phyloP scores from a whole-genome alignment of 2,888 invertebrate genomes.

The Nipponacmea schrenckii region DNA sequence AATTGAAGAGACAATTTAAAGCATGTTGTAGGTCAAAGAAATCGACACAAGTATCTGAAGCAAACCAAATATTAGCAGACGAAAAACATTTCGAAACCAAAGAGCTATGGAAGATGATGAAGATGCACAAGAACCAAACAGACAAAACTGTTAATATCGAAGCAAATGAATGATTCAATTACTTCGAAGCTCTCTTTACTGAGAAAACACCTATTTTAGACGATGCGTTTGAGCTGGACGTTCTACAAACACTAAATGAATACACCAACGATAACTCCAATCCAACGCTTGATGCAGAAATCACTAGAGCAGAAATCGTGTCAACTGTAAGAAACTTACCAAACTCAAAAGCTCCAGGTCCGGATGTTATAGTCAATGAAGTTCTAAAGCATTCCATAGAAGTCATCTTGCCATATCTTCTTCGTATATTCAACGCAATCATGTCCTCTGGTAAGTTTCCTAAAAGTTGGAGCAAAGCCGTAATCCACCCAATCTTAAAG shows the following conservation, averaged over 20 bases:
- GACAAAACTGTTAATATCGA: background rate
- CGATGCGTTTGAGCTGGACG: background rate
- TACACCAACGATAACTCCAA: background rate
- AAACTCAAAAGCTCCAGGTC: background rate
- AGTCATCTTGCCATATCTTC: conserved; percentile 2
- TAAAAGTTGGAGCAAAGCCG: background rate
- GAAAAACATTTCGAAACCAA: background rate
- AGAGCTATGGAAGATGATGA: background rate
- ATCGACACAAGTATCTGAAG: background rate
- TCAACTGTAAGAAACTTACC: background rate
- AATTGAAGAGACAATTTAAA: background rate
- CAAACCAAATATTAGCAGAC: background rate
- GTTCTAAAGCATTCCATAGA: conserved; percentile 13
- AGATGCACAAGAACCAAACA: background rate
- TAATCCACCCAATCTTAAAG: conserved; percentile 7
- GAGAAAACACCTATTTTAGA: background rate
- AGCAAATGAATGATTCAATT: background rate
- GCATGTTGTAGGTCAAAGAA: background rate
- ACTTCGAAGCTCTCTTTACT: background rate
- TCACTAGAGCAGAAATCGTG: background rate
- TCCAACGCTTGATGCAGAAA: background rate
- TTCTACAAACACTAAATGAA: background rate
- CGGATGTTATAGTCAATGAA: conserved; percentile 19
- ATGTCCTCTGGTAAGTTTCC: conserved; percentile 2
- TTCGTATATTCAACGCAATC: conserved; percentile 2